phyloP scores from a whole-genome alignment of 2,888 invertebrate species.

The Sesamia inferens region DNA sequence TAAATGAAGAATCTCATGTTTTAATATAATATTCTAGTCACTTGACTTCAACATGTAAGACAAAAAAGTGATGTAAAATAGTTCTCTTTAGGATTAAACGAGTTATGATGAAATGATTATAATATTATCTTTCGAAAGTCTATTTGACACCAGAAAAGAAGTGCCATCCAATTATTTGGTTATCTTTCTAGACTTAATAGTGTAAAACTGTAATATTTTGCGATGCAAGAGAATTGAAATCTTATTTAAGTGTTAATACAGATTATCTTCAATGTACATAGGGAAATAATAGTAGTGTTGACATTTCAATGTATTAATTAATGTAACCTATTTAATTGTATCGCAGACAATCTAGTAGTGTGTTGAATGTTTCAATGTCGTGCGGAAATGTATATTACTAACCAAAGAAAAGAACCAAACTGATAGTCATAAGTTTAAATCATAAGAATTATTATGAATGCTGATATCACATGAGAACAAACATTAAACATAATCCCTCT shows the following conservation, averaged over 20 bases:
- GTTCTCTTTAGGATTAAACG: slow-evolving; percentile 70
- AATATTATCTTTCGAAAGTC: slow-evolving; percentile 63
- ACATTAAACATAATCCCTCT: slow-evolving; percentile 11
- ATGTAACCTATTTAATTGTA: slow-evolving; percentile 58
- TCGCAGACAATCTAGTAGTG: slow-evolving; percentile 50
- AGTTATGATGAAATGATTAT: slow-evolving; percentile 54
- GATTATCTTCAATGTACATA: slow-evolving; percentile 79
- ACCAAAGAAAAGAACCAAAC: slow-evolving; percentile 85
- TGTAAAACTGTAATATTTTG: slow-evolving; percentile 83
- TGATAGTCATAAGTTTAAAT: slow-evolving; percentile 71
- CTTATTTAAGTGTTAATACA: slow-evolving; percentile 83
- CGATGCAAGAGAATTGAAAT: slow-evolving; percentile 90
- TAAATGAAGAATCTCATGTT: slow-evolving; percentile 65
- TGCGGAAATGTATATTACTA: slow-evolving; percentile 66
- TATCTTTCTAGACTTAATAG: slow-evolving; percentile 82
- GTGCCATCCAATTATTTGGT: slow-evolving; percentile 85
- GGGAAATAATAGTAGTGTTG: slow-evolving; percentile 59
- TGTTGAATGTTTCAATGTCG: slow-evolving; percentile 65
- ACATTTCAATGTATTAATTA: slow-evolving; percentile 62
- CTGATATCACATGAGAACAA: slow-evolving; percentile 40
- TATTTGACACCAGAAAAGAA: slow-evolving; percentile 77
- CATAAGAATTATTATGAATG: slow-evolving; percentile 61
- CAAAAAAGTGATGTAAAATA: slow-evolving; percentile 87
- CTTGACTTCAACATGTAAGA: slow-evolving; percentile 78
- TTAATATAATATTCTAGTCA: slow-evolving; percentile 71